These are phyloP conservation scores for Episyrphus balteatus DNA, from an alignment of 1,140 invertebrate species.

Conservation along the genomic window DNA sequence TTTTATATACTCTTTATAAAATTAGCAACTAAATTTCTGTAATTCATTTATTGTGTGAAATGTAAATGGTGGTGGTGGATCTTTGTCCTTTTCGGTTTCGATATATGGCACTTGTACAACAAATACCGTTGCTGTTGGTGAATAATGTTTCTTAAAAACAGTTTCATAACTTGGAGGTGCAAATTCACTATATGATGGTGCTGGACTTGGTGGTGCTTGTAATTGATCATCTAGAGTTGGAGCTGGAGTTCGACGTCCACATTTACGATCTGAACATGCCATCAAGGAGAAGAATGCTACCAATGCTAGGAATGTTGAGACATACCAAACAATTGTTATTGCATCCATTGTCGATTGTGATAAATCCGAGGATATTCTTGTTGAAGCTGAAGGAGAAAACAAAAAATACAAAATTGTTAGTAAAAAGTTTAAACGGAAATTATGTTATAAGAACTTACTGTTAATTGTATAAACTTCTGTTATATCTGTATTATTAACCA, in stretches of 20 bases:
- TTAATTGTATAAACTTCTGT: not conserved
- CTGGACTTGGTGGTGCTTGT: constrained; percentile 27
- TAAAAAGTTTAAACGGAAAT: not conserved
- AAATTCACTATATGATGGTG: constrained; percentile 34
- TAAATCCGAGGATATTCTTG: constrained; percentile 17
- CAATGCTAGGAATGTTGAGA: constrained; percentile 31
- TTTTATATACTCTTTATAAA: not conserved
- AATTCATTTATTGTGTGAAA: constrained; percentile 27
- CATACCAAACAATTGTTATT: constrained; percentile 35
- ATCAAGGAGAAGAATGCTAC: constrained; percentile 34
- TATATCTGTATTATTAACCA: too few relatives aligned
- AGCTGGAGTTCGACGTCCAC: constrained; percentile 13
- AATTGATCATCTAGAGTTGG: not conserved
- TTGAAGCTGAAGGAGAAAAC: constrained; percentile 5
- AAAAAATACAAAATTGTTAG: not conserved
- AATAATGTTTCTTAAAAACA: constrained; percentile 32
- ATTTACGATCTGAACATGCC: constrained; percentile 32
- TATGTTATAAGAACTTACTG: not conserved
- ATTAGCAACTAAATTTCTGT: constrained; percentile 14
- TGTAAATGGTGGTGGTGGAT: constrained; percentile 10
- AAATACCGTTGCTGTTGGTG: constrained; percentile 26
- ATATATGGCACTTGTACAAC: constrained; percentile 22
- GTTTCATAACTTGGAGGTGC: constrained; percentile 34
- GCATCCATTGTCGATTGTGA: constrained; percentile 36
- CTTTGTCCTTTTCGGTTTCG: constrained; percentile 1